Base-by-base conservation (phyloP, 2,888 invertebrate species). In the Laspeyria flexula region DNA sequence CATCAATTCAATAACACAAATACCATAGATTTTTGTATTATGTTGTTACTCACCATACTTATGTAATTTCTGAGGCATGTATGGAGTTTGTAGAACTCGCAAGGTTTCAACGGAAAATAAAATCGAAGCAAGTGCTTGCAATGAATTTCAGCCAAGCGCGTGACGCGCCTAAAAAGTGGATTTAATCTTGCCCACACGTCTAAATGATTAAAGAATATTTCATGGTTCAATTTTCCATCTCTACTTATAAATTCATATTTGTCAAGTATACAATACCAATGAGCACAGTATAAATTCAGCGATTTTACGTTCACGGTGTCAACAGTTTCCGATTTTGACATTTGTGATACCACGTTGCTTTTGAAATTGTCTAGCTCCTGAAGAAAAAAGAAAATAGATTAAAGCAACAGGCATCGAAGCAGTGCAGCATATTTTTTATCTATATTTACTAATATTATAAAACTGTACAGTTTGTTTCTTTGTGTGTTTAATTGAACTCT, bases 171-270 rank as follows among this genome's bases (percentile, higher is more conserved):
- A 53, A 87, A 89, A 0, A 57, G 54, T 0, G 78, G 77, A 29
- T 89, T 89, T 0, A 86, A 57, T 1, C 70, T 59, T 0, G 76
- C 75, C 89, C 89, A 90, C 33, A 73, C 72, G 30, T 84, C 81
- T 0, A 90, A 70, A 51, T 89, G 86, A 0, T 27, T 39, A 33
- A 57, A 85, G 46, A 82, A 86, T 58, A 78, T 83, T 0, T 79
- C 79, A 1, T 74, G 61, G 21, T 80, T 73, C 1, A 87, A 18
- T 0, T 42, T 47, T 0, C 65, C 63, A 0, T 69, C 57, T 0
- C 27, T 0, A 10, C 57, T 57, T 0, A 86, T 15, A 1, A 89
- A 46, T 13, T 59, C 41, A 42, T 90, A 89, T 60, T 76, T 79
- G 0, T 55, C 58, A 11, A 89, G 57, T 5, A 87, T 49, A 38